These are phyloP conservation scores for Chloromyia formosa DNA, from an alignment of 2,888 invertebrate genomes.

Conservation along the genomic window DNA sequence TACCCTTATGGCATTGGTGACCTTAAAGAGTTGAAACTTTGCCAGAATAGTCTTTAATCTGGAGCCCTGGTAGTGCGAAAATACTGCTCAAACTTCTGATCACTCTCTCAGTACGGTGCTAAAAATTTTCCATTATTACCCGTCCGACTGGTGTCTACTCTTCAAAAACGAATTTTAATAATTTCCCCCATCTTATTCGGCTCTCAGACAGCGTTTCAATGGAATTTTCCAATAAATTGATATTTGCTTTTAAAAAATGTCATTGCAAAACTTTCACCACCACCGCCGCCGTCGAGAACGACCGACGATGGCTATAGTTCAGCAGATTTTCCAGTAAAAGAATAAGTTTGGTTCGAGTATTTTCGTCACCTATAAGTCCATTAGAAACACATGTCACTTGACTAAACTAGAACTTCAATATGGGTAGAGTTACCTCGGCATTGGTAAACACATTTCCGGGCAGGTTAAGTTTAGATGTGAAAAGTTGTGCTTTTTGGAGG, in stretches of 20 bases:
- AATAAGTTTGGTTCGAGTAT: conserved; percentile 22
- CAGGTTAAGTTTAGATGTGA: not conserved
- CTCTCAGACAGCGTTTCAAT: conserved; percentile 4
- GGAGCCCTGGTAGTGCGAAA: not conserved
- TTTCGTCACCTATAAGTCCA: conserved; percentile 41
- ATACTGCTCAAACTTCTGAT: not conserved
- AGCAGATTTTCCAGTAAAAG: not conserved
- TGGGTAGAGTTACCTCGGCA: no score
- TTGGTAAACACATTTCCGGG: not conserved
- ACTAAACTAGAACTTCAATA: conserved; percentile 9
- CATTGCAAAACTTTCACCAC: not conserved
- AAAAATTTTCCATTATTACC: conserved; percentile 26
- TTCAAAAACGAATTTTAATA: conserved; percentile 40
- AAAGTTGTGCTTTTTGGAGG: no score
- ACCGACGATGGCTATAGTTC: no score
- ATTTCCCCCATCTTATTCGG: conserved; percentile 25
- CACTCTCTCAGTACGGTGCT: not conserved
- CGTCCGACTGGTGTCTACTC: conserved; percentile 14
- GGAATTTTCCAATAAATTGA: not conserved
- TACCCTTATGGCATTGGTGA: not conserved
- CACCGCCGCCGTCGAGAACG: not conserved
- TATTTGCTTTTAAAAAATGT: not conserved
- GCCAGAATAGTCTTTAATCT: conserved; percentile 22
- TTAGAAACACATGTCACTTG: conserved; percentile 32
- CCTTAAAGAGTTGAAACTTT: conserved; percentile 12